These are phyloP conservation scores for Hipposideros armiger DNA, from an alignment of 2,113 vertebrate species.

Conservation along the genomic window DNA sequence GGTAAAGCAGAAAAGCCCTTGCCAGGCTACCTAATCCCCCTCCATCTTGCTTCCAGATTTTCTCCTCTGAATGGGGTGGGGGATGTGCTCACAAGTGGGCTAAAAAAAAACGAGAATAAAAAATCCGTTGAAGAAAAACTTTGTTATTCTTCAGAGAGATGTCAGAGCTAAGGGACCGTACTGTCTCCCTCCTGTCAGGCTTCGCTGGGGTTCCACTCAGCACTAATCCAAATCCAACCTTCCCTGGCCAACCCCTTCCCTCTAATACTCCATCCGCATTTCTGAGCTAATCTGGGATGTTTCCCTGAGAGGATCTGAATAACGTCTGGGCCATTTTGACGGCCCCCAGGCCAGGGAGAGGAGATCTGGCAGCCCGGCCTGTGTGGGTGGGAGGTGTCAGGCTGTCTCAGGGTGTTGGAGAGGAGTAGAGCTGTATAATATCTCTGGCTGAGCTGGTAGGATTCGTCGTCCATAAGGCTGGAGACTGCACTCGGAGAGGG, in stretches of 20 bases:
- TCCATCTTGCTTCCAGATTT: not conserved
- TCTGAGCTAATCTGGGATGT: not conserved
- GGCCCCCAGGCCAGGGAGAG: not conserved
- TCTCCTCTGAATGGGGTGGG: not conserved
- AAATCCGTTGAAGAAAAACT: constrained; percentile 46
- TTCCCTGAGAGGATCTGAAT: not conserved
- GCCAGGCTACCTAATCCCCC: not conserved
- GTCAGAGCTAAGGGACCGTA: not conserved
- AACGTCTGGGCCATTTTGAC: not conserved
- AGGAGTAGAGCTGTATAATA: not conserved
- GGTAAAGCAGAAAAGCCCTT: not conserved
- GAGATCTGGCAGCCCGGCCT: not conserved
- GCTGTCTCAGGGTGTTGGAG: not conserved
- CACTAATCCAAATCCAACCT: not conserved
- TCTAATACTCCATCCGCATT: not conserved
- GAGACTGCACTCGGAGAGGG: not conserved
- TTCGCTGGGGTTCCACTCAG: not conserved
- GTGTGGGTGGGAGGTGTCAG: not conserved
- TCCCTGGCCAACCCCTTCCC: not conserved
- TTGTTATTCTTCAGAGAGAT: constrained; percentile 24
- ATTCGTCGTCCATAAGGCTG: not conserved
- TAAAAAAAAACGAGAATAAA: constrained; percentile 27
- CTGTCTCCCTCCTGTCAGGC: not conserved
- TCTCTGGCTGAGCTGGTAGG: not conserved
- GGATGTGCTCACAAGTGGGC: not conserved